phyloP scores from a whole-genome alignment of 2,113 vertebrate species.

The Aramus guarauna region DNA sequence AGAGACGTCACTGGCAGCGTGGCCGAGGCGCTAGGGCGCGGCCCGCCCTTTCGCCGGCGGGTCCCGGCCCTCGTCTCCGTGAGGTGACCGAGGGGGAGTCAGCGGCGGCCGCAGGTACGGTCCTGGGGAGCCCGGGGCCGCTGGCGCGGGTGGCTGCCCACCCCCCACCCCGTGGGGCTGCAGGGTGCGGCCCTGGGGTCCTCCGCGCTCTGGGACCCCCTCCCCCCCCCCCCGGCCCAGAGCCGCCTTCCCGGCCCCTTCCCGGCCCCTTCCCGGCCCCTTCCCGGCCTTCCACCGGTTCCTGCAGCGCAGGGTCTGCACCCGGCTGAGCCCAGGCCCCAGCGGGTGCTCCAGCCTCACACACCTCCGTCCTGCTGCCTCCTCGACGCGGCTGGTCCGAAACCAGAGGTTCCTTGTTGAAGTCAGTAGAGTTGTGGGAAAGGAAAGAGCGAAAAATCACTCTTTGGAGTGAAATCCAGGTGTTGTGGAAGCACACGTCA shows the following conservation, averaged over 20 bases:
- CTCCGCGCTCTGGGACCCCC: too few relatives aligned
- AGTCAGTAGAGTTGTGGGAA: too few relatives aligned
- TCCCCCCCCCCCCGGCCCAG: too few relatives aligned
- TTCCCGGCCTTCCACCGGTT: not conserved
- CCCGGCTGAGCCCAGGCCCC: not conserved
- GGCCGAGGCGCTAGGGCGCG: not conserved
- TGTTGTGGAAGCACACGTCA: not conserved
- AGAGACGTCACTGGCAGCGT: not conserved
- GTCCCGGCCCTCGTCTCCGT: not conserved
- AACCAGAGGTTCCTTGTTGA: too few relatives aligned
- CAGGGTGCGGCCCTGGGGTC: not conserved
- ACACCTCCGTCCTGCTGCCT: not conserved
- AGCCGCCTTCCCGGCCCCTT: not conserved
- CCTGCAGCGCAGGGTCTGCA: not conserved
- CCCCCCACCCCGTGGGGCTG: not conserved
- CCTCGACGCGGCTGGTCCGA: accelerated
- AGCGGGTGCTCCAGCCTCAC: not conserved
- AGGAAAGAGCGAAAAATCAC: not conserved
- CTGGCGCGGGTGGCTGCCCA: not conserved
- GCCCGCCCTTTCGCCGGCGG: not conserved
- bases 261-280: not conserved
- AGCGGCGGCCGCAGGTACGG: not conserved
- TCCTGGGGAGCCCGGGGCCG: not conserved
- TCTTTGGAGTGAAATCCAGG: accelerated
- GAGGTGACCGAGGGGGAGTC: not conserved